Evolutionary conservation across 2,113 vertebrate species (phyloP).

Genomic region (Motacilla tschutschensis): DNA sequence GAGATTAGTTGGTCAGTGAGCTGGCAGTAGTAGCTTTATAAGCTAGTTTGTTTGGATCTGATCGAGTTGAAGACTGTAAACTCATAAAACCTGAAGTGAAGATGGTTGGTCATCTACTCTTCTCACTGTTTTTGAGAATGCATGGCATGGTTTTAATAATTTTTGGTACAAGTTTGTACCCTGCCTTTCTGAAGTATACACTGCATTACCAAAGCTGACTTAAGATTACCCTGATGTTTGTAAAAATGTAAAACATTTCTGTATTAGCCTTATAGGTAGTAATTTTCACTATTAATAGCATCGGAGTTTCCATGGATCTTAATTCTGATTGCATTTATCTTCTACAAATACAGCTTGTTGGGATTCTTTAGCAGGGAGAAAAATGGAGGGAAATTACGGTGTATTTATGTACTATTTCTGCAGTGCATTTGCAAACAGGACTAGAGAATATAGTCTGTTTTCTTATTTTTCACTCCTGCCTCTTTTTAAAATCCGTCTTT

Average conservation of each 20-base stretch:
- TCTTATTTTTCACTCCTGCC: not conserved
- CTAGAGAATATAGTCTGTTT: not conserved
- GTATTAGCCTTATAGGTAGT: not conserved
- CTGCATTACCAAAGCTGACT: not conserved
- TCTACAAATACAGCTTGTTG: not conserved
- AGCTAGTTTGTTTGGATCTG: not conserved
- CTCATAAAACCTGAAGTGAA: not conserved
- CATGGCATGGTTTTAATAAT: not conserved
- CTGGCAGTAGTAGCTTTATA: not conserved
- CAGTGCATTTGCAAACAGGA: not conserved
- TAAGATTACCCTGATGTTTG: not conserved
- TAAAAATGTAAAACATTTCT: not conserved
- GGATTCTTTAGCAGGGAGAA: not conserved
- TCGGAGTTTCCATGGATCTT: not conserved
- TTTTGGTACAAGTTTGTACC: not conserved
- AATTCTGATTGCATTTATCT: not conserved
- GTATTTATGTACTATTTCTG: not conserved
- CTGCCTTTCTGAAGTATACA: not conserved
- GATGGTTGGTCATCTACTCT: not conserved
- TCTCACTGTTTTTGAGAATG: not conserved
- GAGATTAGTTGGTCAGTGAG: not conserved
- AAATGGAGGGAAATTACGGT: rapidly evolving
- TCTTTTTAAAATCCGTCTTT: not conserved
- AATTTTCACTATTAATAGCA: not conserved
- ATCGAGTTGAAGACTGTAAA: not conserved